A percentile compares a stretch with the other conserved stretches of the same genome.
These are phyloP conservation scores for Sarcophaga peregrina DNA, from an alignment of 1,140 invertebrate species.

Conservation along the genomic window DNA sequence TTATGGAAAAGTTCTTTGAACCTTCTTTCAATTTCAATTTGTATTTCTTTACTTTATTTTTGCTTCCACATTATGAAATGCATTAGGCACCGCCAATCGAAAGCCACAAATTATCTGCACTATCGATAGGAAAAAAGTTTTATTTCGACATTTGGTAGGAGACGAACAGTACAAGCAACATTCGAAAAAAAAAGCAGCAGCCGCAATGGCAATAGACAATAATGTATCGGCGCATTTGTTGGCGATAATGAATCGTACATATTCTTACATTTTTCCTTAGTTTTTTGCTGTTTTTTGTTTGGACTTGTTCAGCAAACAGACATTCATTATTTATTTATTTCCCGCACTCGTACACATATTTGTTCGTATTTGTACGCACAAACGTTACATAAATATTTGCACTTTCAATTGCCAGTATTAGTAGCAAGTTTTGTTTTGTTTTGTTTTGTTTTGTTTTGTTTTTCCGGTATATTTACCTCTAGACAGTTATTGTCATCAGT, in stretches of 20 bases:
- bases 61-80: neutral
- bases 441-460: neutral
- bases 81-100: slow-evolving; percentile 12
- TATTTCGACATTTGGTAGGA: slow-evolving; percentile 14
- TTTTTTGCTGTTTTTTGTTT: neutral
- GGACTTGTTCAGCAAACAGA: neutral
- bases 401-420: slow-evolving; percentile 9
- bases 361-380: neutral
- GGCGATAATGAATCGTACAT: slow-evolving; percentile 19
- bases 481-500: neutral
- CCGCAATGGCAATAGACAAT: neutral
- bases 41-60: neutral
- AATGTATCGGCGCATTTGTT: slow-evolving; percentile 9
- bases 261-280: neutral
- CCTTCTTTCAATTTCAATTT: neutral
- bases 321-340: neutral
- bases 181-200: neutral
- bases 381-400: slow-evolving; percentile 17
- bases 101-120: neutral
- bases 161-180: neutral
- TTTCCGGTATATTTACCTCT: neutral
- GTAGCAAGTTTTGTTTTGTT: neutral
- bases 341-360: too few species aligned
- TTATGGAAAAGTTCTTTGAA: slow-evolving; percentile 16
- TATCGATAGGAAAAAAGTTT: neutral